Evolutionary conservation across 2,797 vertebrate species (phyloP).

Genomic region (Sebastes miniatus): DNA sequence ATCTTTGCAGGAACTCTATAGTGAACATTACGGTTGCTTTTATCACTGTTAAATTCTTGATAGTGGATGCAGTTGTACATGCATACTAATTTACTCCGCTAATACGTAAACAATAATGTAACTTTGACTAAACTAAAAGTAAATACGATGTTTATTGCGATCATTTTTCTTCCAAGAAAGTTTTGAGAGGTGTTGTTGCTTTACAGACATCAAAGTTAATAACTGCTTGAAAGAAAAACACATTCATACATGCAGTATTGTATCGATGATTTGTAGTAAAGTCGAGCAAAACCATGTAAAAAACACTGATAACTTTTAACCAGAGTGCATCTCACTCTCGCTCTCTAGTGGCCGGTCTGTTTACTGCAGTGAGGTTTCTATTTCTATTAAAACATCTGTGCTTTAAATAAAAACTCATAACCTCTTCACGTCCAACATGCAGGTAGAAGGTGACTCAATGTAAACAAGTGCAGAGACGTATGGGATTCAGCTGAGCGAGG

Average conservation of each 20-base stretch:
- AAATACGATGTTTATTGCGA: neutral
- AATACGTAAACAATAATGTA: neutral
- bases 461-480: neutral
- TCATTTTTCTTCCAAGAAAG: neutral
- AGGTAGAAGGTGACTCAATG: neutral
- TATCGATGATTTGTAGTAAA: neutral
- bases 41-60: neutral
- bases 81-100: neutral
- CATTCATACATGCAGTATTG: neutral
- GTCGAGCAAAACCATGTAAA: neutral
- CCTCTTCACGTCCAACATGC: neutral
- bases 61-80: neutral
- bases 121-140: neutral
- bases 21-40: neutral
- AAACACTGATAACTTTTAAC: neutral
- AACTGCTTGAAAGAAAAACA: neutral
- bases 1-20: neutral
- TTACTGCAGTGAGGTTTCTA: neutral
- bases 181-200: neutral
- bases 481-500: neutral
- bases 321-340: neutral
- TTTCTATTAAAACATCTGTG: neutral
- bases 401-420: constrained; percentile 1
- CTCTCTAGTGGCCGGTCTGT: constrained; percentile 38
- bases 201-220: neutral